Percentiles rank a stretch among this genome's conserved stretches.
Conservation (phyloP, 1,140 invertebrate genomes). For the Cotesia vestalis region DNA sequence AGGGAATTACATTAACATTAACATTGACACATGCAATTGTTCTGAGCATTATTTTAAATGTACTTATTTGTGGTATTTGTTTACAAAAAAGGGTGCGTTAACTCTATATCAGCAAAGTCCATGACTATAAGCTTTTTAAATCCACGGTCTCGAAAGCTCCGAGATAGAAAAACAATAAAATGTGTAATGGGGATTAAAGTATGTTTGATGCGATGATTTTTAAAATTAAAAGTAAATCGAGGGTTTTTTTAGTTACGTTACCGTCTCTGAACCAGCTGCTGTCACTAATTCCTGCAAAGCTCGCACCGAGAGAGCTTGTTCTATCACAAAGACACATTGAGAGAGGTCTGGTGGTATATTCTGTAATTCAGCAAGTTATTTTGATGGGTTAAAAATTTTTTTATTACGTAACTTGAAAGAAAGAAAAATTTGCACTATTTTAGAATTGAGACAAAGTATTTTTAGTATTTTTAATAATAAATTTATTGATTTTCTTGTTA, state of each 20-base stretch:
- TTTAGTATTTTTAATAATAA: too few species aligned
- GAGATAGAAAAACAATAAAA: not conserved
- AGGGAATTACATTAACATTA: not conserved
- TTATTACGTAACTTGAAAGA: not conserved
- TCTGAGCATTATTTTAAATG: slow-evolving; percentile 26
- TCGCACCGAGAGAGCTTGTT: slow-evolving; percentile 98
- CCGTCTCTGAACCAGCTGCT: slow-evolving; percentile 87
- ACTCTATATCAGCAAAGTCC: too few species aligned
- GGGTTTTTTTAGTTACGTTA: slow-evolving; percentile 65
- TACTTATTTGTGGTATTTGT: too few species aligned
- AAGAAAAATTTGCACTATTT: not conserved
- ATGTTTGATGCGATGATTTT: not conserved
- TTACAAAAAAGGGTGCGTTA: too few species aligned
- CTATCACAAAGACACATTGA: slow-evolving; percentile 98
- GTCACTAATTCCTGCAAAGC: slow-evolving; percentile 98
- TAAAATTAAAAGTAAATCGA: not conserved
- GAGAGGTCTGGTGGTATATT: slow-evolving; percentile 98
- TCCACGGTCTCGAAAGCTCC: too few species aligned
- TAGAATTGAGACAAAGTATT: too few species aligned
- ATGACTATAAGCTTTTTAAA: too few species aligned
- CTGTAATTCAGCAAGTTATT: slow-evolving; percentile 63
- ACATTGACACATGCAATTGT: slow-evolving; percentile 53
- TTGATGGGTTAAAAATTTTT: slow-evolving; percentile 24
- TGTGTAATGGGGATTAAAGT: not conserved
- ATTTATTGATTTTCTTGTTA: too few species aligned